These are phyloP conservation scores for Bucco capensis DNA, from an alignment of 2,113 vertebrate species.

Conservation along the genomic window DNA sequence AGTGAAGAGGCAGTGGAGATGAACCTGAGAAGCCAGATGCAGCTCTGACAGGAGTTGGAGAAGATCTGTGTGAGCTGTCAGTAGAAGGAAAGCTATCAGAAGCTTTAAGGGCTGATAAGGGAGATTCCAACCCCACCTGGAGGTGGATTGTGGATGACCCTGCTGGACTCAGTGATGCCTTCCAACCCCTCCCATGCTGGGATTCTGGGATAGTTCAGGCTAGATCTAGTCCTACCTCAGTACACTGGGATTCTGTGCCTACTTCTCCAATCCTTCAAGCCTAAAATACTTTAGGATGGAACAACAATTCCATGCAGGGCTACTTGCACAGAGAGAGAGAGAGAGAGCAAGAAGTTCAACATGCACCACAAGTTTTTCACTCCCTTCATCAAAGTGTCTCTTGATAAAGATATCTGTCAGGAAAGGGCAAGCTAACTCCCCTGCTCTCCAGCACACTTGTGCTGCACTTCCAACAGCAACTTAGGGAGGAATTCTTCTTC, in stretches of 20 bases:
- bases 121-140: too few species aligned
- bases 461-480: not conserved
- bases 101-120: too few species aligned
- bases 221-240: too few species aligned
- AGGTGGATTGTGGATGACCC: too few species aligned
- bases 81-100: not conserved
- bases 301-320: not conserved
- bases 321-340: too few species aligned
- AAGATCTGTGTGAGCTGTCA: not conserved
- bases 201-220: too few species aligned
- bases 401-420: not conserved
- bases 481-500: not conserved
- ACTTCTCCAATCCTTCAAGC: not conserved
- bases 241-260: too few species aligned
- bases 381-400: not conserved
- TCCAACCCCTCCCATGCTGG: too few species aligned
- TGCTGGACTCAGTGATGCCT: too few species aligned
- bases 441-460: not conserved
- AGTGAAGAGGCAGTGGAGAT: not conserved
- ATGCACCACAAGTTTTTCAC: not conserved
- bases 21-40: not conserved
- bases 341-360: not conserved
- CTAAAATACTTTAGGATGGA: not conserved
- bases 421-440: not conserved
- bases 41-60: not conserved